phyloP scores from a whole-genome alignment of 2,113 vertebrate genomes.

The Apeltes quadracus region DNA sequence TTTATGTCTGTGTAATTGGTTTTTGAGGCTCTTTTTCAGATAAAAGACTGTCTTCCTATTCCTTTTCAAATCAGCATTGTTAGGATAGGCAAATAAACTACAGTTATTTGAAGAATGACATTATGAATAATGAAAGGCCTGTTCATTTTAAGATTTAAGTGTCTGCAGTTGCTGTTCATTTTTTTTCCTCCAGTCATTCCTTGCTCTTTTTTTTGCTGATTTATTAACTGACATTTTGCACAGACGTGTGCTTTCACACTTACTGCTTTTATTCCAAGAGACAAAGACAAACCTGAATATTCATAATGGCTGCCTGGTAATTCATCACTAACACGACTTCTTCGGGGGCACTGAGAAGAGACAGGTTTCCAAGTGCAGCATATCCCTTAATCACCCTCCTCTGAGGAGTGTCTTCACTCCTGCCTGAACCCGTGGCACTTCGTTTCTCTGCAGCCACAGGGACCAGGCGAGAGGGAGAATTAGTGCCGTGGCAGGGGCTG shows the following conservation, averaged over 20 bases:
- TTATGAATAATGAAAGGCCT: constrained; percentile 16
- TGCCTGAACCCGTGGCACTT: constrained; percentile 47
- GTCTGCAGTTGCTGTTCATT: constrained; percentile 1
- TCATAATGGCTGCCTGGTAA: constrained; percentile 5
- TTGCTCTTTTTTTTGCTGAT: constrained; percentile 7
- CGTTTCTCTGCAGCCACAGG: constrained; percentile 39
- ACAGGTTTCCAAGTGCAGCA: constrained; percentile 30
- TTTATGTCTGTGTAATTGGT: constrained; percentile 25
- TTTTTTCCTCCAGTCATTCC: not conserved
- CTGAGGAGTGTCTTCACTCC: constrained; percentile 44
- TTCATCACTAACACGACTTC: constrained; percentile 25
- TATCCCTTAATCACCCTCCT: constrained; percentile 57
- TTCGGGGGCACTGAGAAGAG: constrained; percentile 7
- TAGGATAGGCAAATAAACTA: constrained; percentile 6
- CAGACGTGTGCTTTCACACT: not conserved
- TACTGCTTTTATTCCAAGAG: not conserved
- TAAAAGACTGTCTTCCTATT: not conserved
- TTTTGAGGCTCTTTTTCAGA: constrained; percentile 1
- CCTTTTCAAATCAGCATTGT: constrained; percentile 6
- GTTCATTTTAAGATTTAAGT: not conserved
- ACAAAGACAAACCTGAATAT: not conserved
- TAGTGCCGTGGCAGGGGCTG: constrained; percentile 43
- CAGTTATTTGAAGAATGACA: constrained; percentile 19
- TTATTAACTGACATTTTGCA: constrained; percentile 1
- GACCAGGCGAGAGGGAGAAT: constrained; percentile 53